Evolutionary conservation across 2,797 vertebrate genomes (phyloP).

Genomic region (Babyrousa celebensis): DNA sequence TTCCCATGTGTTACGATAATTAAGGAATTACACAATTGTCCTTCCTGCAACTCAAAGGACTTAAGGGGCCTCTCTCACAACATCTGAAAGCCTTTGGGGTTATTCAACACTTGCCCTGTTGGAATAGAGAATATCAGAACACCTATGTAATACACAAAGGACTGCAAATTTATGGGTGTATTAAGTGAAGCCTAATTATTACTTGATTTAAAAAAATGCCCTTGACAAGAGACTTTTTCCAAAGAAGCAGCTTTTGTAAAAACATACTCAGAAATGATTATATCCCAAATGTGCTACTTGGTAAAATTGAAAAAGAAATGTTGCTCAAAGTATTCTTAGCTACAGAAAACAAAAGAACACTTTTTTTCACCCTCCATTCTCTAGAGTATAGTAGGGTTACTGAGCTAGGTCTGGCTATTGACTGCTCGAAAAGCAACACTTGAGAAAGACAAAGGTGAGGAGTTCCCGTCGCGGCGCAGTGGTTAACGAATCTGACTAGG

Average conservation of each 20-base stretch:
- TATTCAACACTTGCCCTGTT: not conserved
- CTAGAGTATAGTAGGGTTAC: not conserved
- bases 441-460: too few species aligned
- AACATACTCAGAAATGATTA: slow-evolving; percentile 68
- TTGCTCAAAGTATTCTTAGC: slow-evolving; percentile 44
- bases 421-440: too few species aligned
- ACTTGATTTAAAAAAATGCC: slow-evolving; percentile 24
- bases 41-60: slow-evolving; percentile 41
- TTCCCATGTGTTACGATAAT: not conserved
- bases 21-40: slow-evolving; percentile 18
- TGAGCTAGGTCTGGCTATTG: too few species aligned
- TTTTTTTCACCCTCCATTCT: not conserved
- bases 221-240: slow-evolving; percentile 70
- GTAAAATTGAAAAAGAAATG: slow-evolving; percentile 32
- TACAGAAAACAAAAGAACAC: not conserved
- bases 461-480: too few species aligned
- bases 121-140: slow-evolving; percentile 44
- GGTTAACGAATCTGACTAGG: too few species aligned
- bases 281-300: slow-evolving; percentile 25
- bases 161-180: slow-evolving; percentile 32
- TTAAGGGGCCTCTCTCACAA: not conserved
- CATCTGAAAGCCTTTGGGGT: slow-evolving; percentile 27
- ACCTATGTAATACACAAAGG: slow-evolving; percentile 61
- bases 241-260: slow-evolving; percentile 70
- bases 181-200: slow-evolving; percentile 78